Evolutionary conservation across 2,888 invertebrate genomes (phyloP).

Genomic region (Pandemis corylana): DNA sequence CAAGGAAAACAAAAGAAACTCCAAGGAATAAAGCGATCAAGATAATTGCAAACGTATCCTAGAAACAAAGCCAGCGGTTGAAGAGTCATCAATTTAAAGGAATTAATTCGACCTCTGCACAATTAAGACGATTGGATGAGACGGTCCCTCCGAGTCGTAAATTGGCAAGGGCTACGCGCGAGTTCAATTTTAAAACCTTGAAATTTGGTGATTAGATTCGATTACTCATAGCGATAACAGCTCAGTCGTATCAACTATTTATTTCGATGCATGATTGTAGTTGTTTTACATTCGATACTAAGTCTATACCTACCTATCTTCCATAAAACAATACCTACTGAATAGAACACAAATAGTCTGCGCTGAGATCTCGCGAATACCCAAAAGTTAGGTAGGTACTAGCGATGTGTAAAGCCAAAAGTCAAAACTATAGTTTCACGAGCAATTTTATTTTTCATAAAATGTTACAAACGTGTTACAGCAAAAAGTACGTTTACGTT

Average conservation of each 20-base stretch:
- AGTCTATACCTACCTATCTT: not conserved
- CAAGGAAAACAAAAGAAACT: conserved; percentile 29
- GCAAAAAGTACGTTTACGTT: too few relatives aligned
- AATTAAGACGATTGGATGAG: conserved; percentile 61
- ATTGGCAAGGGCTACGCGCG: conserved; percentile 19
- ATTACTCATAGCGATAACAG: conserved; percentile 19
- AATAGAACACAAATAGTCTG: too few relatives aligned
- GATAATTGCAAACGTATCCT: conserved; percentile 28
- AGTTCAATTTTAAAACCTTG: conserved; percentile 18
- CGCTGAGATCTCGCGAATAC: too few relatives aligned
- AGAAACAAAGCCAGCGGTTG: conserved; percentile 7
- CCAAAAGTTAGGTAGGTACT: too few relatives aligned
- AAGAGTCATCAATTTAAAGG: conserved; percentile 68
- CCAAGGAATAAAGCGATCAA: conserved; percentile 10
- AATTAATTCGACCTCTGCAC: conserved; percentile 80
- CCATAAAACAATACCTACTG: too few relatives aligned
- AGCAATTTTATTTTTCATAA: too few relatives aligned
- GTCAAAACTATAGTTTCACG: too few relatives aligned
- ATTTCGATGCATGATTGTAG: conserved; percentile 4
- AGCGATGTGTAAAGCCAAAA: too few relatives aligned
- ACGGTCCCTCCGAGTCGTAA: conserved; percentile 9
- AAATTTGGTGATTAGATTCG: conserved; percentile 30
- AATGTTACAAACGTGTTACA: too few relatives aligned
- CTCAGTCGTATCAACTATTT: conserved; percentile 2
- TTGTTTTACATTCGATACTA: not conserved